Percentiles rank a stretch among this genome's conserved stretches.
Evolutionary conservation across 2,888 invertebrate species (phyloP).

Genomic region (Blera fallax): DNA sequence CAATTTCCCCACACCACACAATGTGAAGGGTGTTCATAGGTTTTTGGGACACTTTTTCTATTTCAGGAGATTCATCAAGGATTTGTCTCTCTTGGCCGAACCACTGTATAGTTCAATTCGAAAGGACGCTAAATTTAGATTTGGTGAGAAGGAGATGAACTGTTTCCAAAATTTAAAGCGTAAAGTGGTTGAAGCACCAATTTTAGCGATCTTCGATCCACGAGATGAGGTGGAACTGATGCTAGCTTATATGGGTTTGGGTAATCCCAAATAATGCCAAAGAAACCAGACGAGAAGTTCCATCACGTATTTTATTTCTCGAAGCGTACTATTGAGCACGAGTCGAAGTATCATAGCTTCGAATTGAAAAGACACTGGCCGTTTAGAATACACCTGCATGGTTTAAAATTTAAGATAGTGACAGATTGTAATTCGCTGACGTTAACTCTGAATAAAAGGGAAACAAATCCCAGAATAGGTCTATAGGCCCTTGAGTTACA

Average conservation of each 20-base stretch:
- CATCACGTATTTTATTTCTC: conserved; percentile 20
- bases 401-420: no score
- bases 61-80: no score
- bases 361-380: conserved; percentile 40
- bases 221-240: neutral
- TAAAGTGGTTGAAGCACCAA: conserved; percentile 14
- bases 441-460: no score
- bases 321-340: no score
- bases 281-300: neutral
- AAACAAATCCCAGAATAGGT: no score
- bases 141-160: neutral
- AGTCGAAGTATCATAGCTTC: neutral
- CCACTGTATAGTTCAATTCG: neutral
- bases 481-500: no score
- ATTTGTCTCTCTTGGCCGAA: neutral
- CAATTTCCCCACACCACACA: no score
- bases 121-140: conserved; percentile 8
- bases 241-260: conserved; percentile 10
- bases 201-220: neutral
- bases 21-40: no score
- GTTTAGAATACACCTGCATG: no score
- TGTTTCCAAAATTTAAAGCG: conserved; percentile 8
- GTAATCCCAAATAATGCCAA: neutral
- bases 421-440: neutral
- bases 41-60: no score